Evolutionary conservation across 2,113 vertebrate genomes (phyloP), one percentile per base, ranked within the genome.

Genomic region (Entelurus aequoreus): DNA sequence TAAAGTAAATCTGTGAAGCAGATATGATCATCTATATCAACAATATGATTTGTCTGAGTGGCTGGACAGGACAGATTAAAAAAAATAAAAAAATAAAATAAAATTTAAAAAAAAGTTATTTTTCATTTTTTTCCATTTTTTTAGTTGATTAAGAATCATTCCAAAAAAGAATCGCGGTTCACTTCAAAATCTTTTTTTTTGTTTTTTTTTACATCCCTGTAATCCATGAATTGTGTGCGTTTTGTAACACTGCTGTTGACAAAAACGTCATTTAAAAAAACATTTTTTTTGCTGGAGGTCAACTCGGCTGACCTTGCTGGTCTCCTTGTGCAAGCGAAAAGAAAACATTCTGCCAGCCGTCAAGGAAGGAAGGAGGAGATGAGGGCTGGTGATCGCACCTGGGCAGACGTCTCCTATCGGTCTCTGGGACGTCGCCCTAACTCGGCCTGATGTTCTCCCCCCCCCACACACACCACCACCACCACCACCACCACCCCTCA

Each of bases 381-480:
- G 38, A 16, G 52, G 38, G 42, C 60, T 66, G 66, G 56, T 50
- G 44, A 74, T 71, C 83, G 71, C 28, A 76, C 62, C 68, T 48
- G 73, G 62, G 77, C 75, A 79, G 84, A 79, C 69, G 65, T 64
- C 70, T 69, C 71, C 61, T 60, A 55, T 64, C 66, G 35, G 46
- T 64, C 67, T 69, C 71, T 55, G 36, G 5, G 37, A 63, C 78
- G 47, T 88, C 86, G 83, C 46, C 49, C 53, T 88, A 86, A 89
- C 74, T 60, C 69, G 67, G 71, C 66, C 72, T 87, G 86, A 87
- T 62, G 60, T 4, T 35, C 51, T 56, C 64, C 68, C 61, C 12
- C 9, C 75, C 10, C 28, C 28, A 28, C 21, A 3, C 21, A 28
- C 21, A 28, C 21, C 21, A 1, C 1, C 21, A 28, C 1, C 21